phyloP scores from a whole-genome alignment of 2,113 vertebrate species.

The Lophius piscatorius region DNA sequence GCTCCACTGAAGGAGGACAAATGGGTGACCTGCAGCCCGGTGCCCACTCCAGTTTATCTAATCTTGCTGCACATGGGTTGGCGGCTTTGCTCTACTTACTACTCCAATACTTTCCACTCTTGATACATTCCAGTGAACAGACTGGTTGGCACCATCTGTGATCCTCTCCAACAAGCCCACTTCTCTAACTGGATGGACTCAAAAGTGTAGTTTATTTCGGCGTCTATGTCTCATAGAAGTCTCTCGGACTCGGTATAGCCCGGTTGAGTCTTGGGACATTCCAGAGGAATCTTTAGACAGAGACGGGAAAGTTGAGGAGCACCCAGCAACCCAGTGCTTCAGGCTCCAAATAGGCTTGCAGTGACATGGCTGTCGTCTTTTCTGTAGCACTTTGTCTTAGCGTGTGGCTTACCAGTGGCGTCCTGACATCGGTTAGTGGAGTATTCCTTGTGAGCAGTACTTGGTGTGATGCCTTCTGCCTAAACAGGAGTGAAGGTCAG shows the following conservation, averaged over 20 bases:
- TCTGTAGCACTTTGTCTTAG: constrained; percentile 68
- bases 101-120: constrained; percentile 38
- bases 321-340: constrained; percentile 22
- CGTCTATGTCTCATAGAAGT: background rate
- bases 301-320: background rate
- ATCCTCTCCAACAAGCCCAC: constrained; percentile 16
- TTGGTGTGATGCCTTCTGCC: constrained; percentile 10
- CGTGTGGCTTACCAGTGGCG: constrained; percentile 52
- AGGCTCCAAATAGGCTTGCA: constrained; percentile 49
- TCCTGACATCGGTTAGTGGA: constrained; percentile 41
- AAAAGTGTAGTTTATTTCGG: background rate
- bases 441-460: constrained; percentile 46
- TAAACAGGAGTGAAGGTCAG: background rate
- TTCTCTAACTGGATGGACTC: constrained; percentile 20
- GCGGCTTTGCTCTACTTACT: constrained; percentile 9
- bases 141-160: constrained; percentile 13
- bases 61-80: constrained; percentile 9
- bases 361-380: constrained; percentile 53
- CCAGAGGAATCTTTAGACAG: constrained; percentile 33
- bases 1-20: background rate
- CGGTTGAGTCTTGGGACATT: constrained; percentile 52
- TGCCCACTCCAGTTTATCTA: constrained; percentile 31
- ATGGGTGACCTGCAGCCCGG: constrained; percentile 9
- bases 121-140: constrained; percentile 68
- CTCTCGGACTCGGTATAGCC: constrained; percentile 13